Evolutionary conservation across 2,113 vertebrate genomes (phyloP).

Genomic region (Delphinapterus leucas): DNA sequence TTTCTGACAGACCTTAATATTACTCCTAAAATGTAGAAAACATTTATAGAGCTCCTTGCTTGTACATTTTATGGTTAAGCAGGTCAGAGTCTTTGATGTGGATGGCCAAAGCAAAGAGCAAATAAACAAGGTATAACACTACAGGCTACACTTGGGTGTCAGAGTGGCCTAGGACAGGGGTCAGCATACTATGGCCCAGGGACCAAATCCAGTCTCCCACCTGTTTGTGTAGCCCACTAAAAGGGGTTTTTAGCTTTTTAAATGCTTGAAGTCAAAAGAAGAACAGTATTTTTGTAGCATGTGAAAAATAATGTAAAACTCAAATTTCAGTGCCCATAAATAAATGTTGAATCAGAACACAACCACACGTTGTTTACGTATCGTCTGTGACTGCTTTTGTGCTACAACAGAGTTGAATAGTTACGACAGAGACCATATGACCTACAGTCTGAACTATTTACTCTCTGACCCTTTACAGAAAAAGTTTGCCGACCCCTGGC

Average conservation of each 20-base stretch:
- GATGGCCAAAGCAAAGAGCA: neutral
- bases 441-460: neutral
- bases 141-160: too few species aligned
- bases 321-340: neutral
- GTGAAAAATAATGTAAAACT: slow-evolving; percentile 33
- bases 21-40: neutral
- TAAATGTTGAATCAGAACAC: neutral
- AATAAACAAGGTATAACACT: neutral
- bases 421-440: neutral
- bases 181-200: neutral
- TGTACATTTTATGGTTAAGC: neutral
- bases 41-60: neutral
- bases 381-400: neutral
- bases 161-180: neutral
- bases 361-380: neutral
- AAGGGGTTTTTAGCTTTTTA: neutral
- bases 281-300: slow-evolving; percentile 33
- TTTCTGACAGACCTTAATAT: neutral
- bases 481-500: neutral
- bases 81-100: neutral
- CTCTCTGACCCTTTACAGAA: neutral
- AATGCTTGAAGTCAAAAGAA: slow-evolving; percentile 15
- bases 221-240: neutral
- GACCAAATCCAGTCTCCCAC: neutral
- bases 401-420: neutral